phyloP scores from a whole-genome alignment of 1,140 invertebrate genomes.

The Lucilia sericata region DNA sequence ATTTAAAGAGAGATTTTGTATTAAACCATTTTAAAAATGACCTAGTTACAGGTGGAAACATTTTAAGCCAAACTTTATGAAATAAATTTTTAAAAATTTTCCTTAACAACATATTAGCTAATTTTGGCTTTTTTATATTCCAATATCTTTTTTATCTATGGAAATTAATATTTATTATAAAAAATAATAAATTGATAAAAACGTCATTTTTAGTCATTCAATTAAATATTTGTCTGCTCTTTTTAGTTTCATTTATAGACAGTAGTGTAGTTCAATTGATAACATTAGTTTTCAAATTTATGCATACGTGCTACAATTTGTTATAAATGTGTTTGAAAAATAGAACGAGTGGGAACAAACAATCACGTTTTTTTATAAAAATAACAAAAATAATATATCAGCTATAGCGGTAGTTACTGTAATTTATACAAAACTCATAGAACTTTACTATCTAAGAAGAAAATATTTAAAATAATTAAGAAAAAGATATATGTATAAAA shows the following conservation, averaged over 20 bases:
- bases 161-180: too few species aligned
- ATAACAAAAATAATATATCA: too few species aligned
- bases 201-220: neutral
- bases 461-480: too few species aligned
- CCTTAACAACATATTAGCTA: too few species aligned
- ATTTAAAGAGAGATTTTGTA: too few species aligned
- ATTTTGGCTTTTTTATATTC: too few species aligned
- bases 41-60: neutral
- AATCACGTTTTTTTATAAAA: neutral
- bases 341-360: neutral
- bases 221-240: neutral
- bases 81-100: too few species aligned
- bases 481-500: too few species aligned
- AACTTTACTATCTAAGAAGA: too few species aligned
- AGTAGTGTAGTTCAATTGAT: neutral
- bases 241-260: neutral
- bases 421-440: too few species aligned
- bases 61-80: neutral
- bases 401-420: too few species aligned
- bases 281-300: neutral
- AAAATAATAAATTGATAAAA: neutral
- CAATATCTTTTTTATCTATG: too few species aligned
- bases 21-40: neutral
- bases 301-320: neutral
- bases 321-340: neutral